phyloP scores from a whole-genome alignment of 2,888 invertebrate species.

The Drosophila prolongata region DNA sequence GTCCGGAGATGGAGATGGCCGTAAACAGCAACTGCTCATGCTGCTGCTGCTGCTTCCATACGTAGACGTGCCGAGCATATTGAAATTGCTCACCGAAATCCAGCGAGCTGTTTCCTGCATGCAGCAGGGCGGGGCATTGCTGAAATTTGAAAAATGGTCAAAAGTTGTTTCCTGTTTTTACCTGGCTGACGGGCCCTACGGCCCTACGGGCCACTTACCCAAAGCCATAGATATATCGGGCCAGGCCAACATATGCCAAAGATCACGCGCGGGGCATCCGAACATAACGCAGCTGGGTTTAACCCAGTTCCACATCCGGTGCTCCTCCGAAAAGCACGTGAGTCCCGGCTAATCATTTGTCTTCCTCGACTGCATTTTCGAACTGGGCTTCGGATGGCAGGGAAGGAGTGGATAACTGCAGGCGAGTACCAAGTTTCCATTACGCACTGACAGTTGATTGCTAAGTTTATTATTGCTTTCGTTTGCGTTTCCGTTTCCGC shows the following conservation, averaged over 20 bases:
- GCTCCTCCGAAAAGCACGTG: slow-evolving; percentile 54
- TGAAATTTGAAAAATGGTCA: slow-evolving; percentile 73
- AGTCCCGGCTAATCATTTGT: slow-evolving; percentile 74
- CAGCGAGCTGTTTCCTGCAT: slow-evolving; percentile 10
- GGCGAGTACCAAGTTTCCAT: slow-evolving; percentile 63
- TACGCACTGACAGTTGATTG: slow-evolving; percentile 78
- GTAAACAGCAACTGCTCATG: slow-evolving; percentile 69
- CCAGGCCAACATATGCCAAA: slow-evolving; percentile 47
- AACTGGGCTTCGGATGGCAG: neutral
- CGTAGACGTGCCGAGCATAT: slow-evolving; percentile 71
- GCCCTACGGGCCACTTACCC: slow-evolving; percentile 36
- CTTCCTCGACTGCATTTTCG: slow-evolving; percentile 67
- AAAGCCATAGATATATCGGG: slow-evolving; percentile 24
- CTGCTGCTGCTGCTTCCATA: slow-evolving; percentile 19
- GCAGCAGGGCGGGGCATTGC: slow-evolving; percentile 15
- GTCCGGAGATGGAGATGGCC: slow-evolving; percentile 35
- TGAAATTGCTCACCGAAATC: slow-evolving; percentile 52
- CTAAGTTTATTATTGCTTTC: slow-evolving; percentile 76
- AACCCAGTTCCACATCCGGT: slow-evolving; percentile 63
- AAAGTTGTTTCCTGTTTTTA: slow-evolving; percentile 61
- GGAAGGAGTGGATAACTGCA: slow-evolving; percentile 11
- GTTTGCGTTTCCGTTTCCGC: slow-evolving; percentile 35
- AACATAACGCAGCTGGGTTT: slow-evolving; percentile 57
- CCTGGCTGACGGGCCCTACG: slow-evolving; percentile 58
- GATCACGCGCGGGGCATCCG: slow-evolving; percentile 62